Percentiles rank a stretch among this genome's conserved stretches.
These are phyloP conservation scores for Rhea americana DNA, from an alignment of 2,113 vertebrate species.

Conservation along the genomic window DNA sequence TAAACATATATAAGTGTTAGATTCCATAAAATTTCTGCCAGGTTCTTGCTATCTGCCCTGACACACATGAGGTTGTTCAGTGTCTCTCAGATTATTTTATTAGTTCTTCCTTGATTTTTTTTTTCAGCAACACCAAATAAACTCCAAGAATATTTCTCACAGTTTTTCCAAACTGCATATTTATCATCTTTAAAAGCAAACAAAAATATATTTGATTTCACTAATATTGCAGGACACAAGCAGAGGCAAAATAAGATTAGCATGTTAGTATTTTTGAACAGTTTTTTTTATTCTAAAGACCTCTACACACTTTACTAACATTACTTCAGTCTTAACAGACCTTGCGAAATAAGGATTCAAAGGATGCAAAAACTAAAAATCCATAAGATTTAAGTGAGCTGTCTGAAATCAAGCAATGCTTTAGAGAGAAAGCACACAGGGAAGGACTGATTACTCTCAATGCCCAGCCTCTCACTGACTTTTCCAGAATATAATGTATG, in stretches of 20 bases:
- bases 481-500: background rate
- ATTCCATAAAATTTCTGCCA: background rate
- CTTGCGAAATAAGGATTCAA: background rate
- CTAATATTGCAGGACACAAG: background rate
- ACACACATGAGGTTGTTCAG: background rate
- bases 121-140: background rate
- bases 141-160: background rate
- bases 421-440: background rate
- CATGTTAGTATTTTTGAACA: background rate
- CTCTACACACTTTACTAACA: background rate
- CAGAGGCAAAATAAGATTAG: background rate
- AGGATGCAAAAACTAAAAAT: background rate
- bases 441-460: background rate
- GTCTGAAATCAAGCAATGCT: background rate
- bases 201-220: background rate
- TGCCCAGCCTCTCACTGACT: background rate
- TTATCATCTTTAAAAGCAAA: background rate
- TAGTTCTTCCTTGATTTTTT: background rate
- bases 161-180: background rate
- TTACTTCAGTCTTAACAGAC: background rate
- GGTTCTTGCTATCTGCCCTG: background rate
- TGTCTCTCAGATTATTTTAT: background rate
- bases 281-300: background rate
- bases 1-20: background rate
- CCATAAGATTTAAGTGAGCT: background rate